Evolutionary conservation across 2,113 vertebrate genomes (phyloP), one percentile per base, ranked within the genome.

Genomic region (Podilymbus podiceps): DNA sequence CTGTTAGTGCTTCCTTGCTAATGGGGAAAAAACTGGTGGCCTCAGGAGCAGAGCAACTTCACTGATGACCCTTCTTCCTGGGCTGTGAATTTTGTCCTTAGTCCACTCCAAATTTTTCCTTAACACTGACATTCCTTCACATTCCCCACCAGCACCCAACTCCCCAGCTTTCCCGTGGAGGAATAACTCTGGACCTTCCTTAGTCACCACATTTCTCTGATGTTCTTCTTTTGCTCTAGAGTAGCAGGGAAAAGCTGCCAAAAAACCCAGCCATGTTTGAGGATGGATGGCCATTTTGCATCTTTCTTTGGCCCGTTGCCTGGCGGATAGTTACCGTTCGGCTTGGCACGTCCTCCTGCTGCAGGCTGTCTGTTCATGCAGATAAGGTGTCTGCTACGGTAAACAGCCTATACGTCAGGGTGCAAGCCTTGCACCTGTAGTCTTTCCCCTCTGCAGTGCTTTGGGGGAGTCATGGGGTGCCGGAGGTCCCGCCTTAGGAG

Each of bases 131-230:
- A 35, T 27, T 63, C 44, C 6, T 86, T 46, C 31, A 5, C 18
- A 3, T 15, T 47, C 4, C 3, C 14, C 33, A 35, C 35, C 33
- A 21, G 40, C 80, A 14, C 13, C 30, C 33, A 4, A 1, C 11
- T 75, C 59, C 40, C 24, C 1, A 0, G 42, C 18, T 35, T 64
- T 11, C 27, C 27, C 20, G 2, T 22, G 15, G 35, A 0, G 0
- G 23, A 28, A 0, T 78, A 33, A 44, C n/a, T 64, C 28, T 5
- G 18, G 49, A 4, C 35, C 17, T 44, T 62, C 50, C 17, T 11
- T 20, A 47, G 15, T 15, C 8, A 9, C 18, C 9, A 4, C 22
- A 15, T 35, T 17, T 38, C 24, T 35, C 49, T 15, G 18, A 4
- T 16, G 24, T 14, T 59, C 30, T 52, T 52, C 40, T 46, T 56